Evolutionary conservation across 2,888 invertebrate genomes (phyloP).

Genomic region (Zootermopsis nevadensis): DNA sequence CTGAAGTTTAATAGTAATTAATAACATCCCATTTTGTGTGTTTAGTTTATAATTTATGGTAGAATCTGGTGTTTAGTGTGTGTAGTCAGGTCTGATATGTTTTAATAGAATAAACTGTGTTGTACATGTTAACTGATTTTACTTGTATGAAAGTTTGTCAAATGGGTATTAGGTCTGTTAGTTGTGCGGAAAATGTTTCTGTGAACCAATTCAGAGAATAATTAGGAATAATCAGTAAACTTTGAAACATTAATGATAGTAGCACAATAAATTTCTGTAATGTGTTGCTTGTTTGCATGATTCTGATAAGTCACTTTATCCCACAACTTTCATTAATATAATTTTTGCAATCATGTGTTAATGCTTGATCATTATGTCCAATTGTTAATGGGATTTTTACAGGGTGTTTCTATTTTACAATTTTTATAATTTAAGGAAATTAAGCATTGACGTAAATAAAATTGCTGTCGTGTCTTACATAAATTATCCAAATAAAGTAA

Average conservation of each 20-base stretch:
- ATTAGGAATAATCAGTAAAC: background rate
- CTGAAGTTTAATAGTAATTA: background rate
- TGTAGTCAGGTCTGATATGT: background rate
- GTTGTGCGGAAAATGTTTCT: background rate
- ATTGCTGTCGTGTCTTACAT: too few relatives aligned
- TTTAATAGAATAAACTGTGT: background rate
- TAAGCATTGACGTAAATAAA: too few relatives aligned
- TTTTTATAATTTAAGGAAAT: too few relatives aligned
- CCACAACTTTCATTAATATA: background rate
- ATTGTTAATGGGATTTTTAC: too few relatives aligned
- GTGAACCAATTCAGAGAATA: background rate
- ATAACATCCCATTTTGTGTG: background rate
- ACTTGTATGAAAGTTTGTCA: background rate
- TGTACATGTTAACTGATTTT: background rate
- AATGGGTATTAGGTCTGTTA: background rate
- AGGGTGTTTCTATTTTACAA: too few relatives aligned
- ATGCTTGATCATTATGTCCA: background rate
- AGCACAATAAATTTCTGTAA: background rate
- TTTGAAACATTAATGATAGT: background rate
- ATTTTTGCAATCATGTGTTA: background rate
- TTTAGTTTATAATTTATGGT: background rate
- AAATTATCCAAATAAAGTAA: too few relatives aligned
- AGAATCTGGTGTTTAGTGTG: background rate
- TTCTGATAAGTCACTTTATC: background rate
- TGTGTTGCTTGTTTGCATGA: background rate